Conservation (phyloP, 2,113 vertebrate genomes). For the Plecturocebus donacophilus region DNA sequence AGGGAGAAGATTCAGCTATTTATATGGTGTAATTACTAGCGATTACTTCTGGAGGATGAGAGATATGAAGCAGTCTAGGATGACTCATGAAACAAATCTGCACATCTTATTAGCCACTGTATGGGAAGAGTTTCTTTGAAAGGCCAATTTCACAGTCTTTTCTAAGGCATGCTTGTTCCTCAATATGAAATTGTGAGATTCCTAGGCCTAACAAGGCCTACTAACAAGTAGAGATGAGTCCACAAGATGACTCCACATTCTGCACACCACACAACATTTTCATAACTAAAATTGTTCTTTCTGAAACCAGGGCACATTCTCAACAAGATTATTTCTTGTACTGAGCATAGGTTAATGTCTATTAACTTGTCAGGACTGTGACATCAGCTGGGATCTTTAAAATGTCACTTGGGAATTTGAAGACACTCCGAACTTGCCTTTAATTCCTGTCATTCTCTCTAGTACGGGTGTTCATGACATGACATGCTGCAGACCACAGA, state of each 20-base stretch:
- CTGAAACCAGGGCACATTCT: too few relatives aligned
- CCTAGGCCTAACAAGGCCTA: rapidly evolving
- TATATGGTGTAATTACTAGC: background rate
- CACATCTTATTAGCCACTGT: background rate
- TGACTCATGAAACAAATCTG: too few relatives aligned
- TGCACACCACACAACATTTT: background rate
- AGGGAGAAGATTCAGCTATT: background rate
- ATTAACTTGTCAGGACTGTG: background rate
- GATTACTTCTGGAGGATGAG: background rate
- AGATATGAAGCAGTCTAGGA: background rate
- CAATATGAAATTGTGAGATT: background rate
- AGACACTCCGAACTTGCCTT: background rate
- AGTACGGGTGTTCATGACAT: too few relatives aligned
- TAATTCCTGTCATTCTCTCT: background rate
- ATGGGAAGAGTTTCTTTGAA: too few relatives aligned
- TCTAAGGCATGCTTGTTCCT: background rate
- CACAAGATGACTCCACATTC: too few relatives aligned
- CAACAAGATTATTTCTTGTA: background rate
- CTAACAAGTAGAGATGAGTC: background rate
- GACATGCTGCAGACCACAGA: too few relatives aligned
- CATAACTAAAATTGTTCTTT: background rate
- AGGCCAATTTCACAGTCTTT: background rate
- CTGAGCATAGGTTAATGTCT: background rate
- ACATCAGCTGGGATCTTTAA: background rate
- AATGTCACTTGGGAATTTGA: background rate